These are phyloP conservation scores for Drosophila setifemur DNA, from an alignment of 1,140 invertebrate species.

Conservation along the genomic window DNA sequence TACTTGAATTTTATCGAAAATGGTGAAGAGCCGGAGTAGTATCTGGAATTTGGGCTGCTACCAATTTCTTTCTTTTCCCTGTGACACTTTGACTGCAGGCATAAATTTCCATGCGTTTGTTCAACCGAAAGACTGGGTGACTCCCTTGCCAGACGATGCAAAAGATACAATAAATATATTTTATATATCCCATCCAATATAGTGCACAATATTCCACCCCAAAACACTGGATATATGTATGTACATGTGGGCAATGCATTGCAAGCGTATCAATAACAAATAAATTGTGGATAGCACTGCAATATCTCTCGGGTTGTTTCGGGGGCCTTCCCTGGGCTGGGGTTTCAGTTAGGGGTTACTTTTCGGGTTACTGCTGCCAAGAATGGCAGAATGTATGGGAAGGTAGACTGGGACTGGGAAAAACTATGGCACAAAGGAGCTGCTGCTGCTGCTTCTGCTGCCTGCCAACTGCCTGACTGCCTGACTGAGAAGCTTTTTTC, in stretches of 20 bases:
- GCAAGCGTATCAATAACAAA: slow-evolving; percentile 63
- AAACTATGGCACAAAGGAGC: slow-evolving; percentile 46
- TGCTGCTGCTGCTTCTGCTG: no score
- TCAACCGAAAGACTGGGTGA: slow-evolving; percentile 2
- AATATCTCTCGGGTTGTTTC: slow-evolving; percentile 52
- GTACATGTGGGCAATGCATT: slow-evolving; percentile 41
- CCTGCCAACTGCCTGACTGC: no score
- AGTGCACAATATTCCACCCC: slow-evolving; percentile 46
- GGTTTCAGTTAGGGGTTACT: neutral
- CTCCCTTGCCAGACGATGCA: slow-evolving; percentile 13
- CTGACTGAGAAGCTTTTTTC: slow-evolving; percentile 71
- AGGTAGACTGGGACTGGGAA: no score
- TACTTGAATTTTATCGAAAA: no score
- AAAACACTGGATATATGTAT: neutral
- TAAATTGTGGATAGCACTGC: slow-evolving; percentile 67
- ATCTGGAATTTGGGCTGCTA: slow-evolving; percentile 4
- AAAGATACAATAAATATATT: slow-evolving; percentile 63
- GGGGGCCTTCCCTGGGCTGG: no score
- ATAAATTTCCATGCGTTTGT: slow-evolving; percentile 32
- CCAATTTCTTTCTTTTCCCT: slow-evolving; percentile 11
- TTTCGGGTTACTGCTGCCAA: slow-evolving; percentile 49
- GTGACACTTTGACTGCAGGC: slow-evolving; percentile 38
- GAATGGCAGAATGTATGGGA: slow-evolving; percentile 10
- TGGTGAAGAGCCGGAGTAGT: neutral
- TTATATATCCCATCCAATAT: slow-evolving; percentile 38